These are phyloP conservation scores for Ectropis grisescens DNA, from an alignment of 1,140 invertebrate species.

Conservation along the genomic window DNA sequence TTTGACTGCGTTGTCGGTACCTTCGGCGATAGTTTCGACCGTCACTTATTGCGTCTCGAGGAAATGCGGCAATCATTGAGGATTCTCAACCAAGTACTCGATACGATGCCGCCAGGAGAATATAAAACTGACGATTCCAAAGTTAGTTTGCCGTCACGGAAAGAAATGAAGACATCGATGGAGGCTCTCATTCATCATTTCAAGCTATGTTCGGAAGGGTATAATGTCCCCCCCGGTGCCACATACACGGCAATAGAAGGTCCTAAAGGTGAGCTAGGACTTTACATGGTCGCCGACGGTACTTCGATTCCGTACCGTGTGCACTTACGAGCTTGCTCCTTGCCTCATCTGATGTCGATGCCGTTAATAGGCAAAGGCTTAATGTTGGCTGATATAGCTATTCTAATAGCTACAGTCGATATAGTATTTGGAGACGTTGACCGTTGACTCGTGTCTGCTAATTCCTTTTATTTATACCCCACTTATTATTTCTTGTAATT, in stretches of 20 bases:
- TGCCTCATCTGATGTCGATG: conserved; percentile 78
- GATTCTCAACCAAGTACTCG: conserved; percentile 79
- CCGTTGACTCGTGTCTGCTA: too few species aligned
- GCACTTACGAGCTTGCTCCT: conserved; percentile 83
- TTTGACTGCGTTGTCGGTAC: conserved; percentile 89
- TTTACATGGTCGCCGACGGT: conserved; percentile 90
- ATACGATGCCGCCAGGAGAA: conserved; percentile 88
- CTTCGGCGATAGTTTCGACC: conserved; percentile 90
- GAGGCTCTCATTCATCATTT: conserved; percentile 92
- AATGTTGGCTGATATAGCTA: conserved; percentile 84
- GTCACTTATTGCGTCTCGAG: conserved; percentile 45
- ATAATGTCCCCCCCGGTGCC: conserved; percentile 83
- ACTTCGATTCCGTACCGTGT: conserved; percentile 85
- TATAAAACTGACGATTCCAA: conserved; percentile 89
- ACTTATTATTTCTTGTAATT: too few species aligned
- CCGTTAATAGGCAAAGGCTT: conserved; percentile 73
- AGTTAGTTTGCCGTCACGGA: conserved; percentile 79
- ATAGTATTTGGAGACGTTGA: conserved; percentile 92
- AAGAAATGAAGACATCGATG: conserved; percentile 92
- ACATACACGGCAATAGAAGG: conserved; percentile 86
- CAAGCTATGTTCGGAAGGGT: conserved; percentile 87
- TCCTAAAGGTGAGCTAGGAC: conserved; percentile 90
- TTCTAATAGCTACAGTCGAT: conserved; percentile 85
- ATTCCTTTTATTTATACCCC: too few species aligned
- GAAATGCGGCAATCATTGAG: conserved; percentile 47